Evolutionary conservation across 1,140 invertebrate genomes (phyloP).

Genomic region (Thalassaphorura encarpata): DNA sequence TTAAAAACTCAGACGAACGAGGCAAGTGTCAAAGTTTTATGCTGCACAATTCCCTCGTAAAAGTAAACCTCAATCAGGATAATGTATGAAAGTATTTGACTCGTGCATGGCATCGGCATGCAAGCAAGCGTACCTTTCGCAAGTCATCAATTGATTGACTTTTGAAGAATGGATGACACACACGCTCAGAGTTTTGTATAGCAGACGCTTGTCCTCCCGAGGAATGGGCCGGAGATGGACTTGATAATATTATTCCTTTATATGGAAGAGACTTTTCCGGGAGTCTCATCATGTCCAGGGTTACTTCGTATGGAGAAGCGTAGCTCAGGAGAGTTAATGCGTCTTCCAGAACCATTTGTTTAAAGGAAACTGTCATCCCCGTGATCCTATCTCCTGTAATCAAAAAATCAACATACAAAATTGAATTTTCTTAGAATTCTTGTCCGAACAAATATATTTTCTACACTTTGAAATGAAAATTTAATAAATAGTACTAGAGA

Average conservation of each 20-base stretch:
- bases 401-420: too few relatives aligned
- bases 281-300: conserved; percentile 49
- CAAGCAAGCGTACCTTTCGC: conserved; percentile 37
- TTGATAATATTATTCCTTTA: not conserved
- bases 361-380: conserved; percentile 72
- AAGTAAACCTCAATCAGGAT: not conserved
- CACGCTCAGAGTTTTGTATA: conserved; percentile 38
- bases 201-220: conserved; percentile 28
- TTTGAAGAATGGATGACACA: conserved; percentile 55
- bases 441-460: too few relatives aligned
- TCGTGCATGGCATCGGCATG: not conserved
- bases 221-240: conserved; percentile 38
- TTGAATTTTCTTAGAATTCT: too few relatives aligned
- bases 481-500: too few relatives aligned
- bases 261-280: conserved; percentile 39
- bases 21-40: not conserved
- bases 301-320: conserved; percentile 81
- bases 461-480: too few relatives aligned
- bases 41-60: not conserved
- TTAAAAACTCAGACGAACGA: not conserved
- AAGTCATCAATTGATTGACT: conserved; percentile 57
- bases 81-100: not conserved
- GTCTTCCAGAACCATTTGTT: conserved; percentile 81
- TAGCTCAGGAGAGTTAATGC: conserved; percentile 78
- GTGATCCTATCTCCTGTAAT: conserved; percentile 71